Conservation (phyloP, 2,797 vertebrate species). For the Lithobates sylvaticus region DNA sequence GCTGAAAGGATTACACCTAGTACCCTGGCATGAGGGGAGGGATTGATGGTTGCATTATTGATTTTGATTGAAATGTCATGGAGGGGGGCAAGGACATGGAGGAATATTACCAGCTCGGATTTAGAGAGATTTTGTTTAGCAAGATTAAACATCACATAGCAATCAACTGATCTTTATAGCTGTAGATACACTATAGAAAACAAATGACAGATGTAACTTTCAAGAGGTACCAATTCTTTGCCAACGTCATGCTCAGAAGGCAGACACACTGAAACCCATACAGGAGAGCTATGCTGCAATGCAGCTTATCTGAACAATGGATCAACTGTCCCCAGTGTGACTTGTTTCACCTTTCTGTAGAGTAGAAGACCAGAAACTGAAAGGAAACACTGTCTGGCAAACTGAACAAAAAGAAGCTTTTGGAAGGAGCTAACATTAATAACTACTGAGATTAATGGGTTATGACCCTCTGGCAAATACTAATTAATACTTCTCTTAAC, state of each 20-base stretch:
- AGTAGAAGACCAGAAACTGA: slow-evolving; percentile 46
- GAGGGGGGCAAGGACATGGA: too few species aligned
- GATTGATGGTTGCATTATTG: too few species aligned
- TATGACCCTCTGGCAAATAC: slow-evolving; percentile 57
- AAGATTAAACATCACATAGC: slow-evolving; percentile 1
- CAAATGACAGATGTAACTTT: slow-evolving; percentile 36
- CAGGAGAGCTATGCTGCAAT: slow-evolving; percentile 18
- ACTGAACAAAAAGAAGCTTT: slow-evolving; percentile 58
- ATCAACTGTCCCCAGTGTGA: slow-evolving; percentile 53
- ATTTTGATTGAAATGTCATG: too few species aligned
- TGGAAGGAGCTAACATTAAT: slow-evolving; percentile 57
- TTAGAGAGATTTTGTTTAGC: too few species aligned
- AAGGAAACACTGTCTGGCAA: slow-evolving; percentile 60
- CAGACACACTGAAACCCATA: slow-evolving; percentile 50
- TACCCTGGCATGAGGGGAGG: too few species aligned
- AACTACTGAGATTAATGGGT: slow-evolving; percentile 58
- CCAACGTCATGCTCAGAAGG: slow-evolving; percentile 22
- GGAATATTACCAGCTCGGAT: too few species aligned
- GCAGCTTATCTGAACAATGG: slow-evolving; percentile 58
- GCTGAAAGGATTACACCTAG: too few species aligned
- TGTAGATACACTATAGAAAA: slow-evolving; percentile 16
- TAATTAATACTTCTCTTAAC: slow-evolving; percentile 59
- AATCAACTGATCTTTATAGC: slow-evolving; percentile 23
- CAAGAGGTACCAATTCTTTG: slow-evolving; percentile 33
- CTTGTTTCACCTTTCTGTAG: slow-evolving; percentile 58